Conservation (phyloP, 2,888 invertebrate genomes). For the Pristionchus mayeri region DNA sequence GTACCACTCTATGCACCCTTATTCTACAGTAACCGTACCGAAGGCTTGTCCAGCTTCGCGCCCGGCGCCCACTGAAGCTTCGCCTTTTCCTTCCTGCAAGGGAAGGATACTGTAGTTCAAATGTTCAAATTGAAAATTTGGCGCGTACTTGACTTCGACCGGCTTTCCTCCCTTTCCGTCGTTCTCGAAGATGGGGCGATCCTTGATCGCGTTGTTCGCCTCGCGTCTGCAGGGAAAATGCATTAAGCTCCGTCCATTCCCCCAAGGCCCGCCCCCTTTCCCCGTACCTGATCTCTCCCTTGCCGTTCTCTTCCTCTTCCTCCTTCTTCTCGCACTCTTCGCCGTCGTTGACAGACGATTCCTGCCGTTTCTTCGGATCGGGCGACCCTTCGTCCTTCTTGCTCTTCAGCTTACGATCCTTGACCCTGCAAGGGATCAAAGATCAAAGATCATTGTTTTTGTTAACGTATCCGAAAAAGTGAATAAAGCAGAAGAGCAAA, state of each 20-base stretch:
- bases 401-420: neutral
- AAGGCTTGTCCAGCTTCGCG: neutral
- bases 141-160: neutral
- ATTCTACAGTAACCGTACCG: no score
- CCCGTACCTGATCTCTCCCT: no score
- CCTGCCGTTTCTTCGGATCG: neutral
- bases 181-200: neutral
- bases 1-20: no score
- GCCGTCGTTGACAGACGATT: neutral
- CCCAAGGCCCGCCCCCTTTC: neutral
- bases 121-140: neutral
- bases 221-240: neutral
- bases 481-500: no score
- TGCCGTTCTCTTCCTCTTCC: neutral
- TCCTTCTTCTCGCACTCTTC: neutral
- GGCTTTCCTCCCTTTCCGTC: neutral
- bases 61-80: slow-evolving; percentile 7
- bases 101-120: neutral
- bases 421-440: neutral
- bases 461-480: no score
- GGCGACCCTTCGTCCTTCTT: neutral
- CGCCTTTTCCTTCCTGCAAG: neutral
- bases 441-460: no score
- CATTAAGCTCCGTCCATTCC: neutral
- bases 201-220: neutral